These are phyloP conservation scores for Falco naumanni DNA, from an alignment of 2,797 vertebrate genomes.

Conservation along the genomic window DNA sequence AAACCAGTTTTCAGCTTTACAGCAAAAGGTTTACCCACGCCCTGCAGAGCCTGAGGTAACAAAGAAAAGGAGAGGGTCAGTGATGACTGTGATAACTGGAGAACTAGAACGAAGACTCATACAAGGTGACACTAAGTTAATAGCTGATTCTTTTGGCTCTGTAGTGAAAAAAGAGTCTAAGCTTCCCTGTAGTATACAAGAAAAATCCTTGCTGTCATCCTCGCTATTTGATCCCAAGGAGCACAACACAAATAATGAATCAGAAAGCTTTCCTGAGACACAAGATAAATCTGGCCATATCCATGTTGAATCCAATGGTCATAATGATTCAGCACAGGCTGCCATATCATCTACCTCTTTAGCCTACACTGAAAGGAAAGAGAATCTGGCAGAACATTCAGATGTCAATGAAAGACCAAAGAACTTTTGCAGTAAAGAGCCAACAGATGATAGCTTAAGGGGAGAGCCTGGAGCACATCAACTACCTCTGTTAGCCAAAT, in stretches of 20 bases:
- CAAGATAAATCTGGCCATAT: not conserved
- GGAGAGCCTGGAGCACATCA: slow-evolving; percentile 8
- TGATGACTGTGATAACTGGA: slow-evolving; percentile 65
- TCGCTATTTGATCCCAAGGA: slow-evolving; percentile 45
- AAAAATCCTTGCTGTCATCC: slow-evolving; percentile 43
- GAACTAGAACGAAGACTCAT: slow-evolving; percentile 67
- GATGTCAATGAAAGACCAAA: not conserved
- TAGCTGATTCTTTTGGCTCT: slow-evolving; percentile 8
- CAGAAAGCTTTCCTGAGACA: slow-evolving; percentile 38
- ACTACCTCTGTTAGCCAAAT: not conserved
- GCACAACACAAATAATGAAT: not conserved
- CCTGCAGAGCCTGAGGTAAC: not conserved
- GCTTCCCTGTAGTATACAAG: not conserved
- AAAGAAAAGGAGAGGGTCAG: slow-evolving; percentile 64
- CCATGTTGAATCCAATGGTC: not conserved
- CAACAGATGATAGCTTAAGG: not conserved
- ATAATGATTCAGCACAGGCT: slow-evolving; percentile 11
- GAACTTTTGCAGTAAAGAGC: not conserved
- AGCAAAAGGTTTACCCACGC: not conserved
- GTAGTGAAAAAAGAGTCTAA: slow-evolving; percentile 29
- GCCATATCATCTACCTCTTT: not conserved
- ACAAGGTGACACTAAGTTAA: slow-evolving; percentile 49
- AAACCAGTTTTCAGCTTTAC: not conserved
- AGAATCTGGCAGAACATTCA: slow-evolving; percentile 23
- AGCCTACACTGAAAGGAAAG: slow-evolving; percentile 2